Evolutionary conservation across 1,140 invertebrate genomes (phyloP), one percentile per base, ranked within the genome.

Genomic region (Macrosteles quadrilineatus): DNA sequence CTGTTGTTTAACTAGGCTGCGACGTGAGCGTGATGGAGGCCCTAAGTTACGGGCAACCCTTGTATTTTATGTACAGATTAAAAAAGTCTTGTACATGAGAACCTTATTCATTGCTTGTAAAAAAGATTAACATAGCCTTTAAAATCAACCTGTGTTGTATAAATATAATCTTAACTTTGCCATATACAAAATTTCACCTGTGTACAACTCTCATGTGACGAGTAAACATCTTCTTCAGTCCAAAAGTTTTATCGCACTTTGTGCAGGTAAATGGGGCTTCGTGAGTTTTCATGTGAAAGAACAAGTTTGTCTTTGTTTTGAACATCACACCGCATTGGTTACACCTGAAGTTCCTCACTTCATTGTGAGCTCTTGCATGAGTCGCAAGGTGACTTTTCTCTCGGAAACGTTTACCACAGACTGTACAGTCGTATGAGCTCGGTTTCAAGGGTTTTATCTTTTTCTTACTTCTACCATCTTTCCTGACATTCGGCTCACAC

Each of bases 331-430:
- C 70, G 31, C 70, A 71, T 21, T 59, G 17, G 32, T 59, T 67
- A 32, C 70, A 71, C 47, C 67, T 67, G 50, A 67, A 71, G 12
- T 71, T 71, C 43, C 70, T n/a, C 21, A 59, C 66, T 45, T 71
- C 36, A n/a, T 21, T 81, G 55, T 84, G 83, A 32, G 79, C 74
- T 23, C 78, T 63, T 27, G 63, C 57, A 67, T 78, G 78, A 11
- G 74, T 75, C 0, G 72, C 73, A 40, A 79, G 55, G 70, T 75
- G 72, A 47, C 73, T 73, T 50, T 75, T 72, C 63, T 75, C 74
- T 11, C 72, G 80, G 79, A 83, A 84, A 68, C 69, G 66, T 64
- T 75, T 76, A 12, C 72, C 73, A 62, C 78, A 80, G 50, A 79
- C 77, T 1, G 73, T 72, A 69, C 78, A 79, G 0, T 63, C 64